Evolutionary conservation across 2,888 invertebrate species (phyloP).

Genomic region (Dolichopus griseipennis): DNA sequence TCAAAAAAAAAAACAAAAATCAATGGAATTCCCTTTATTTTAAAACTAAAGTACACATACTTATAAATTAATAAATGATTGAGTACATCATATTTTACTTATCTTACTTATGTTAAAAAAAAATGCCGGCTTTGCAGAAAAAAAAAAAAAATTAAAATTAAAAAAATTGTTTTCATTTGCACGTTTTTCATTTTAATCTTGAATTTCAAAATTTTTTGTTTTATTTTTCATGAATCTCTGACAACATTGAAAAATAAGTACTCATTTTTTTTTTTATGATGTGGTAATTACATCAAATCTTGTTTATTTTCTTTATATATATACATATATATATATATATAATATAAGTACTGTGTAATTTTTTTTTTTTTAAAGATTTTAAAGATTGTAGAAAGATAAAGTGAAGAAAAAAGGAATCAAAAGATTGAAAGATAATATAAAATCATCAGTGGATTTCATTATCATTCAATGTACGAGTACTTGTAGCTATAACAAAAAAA

Average conservation of each 20-base stretch:
- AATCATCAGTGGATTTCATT: background rate
- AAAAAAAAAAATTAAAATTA: too few species aligned
- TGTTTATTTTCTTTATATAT: background rate
- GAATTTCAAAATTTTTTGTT: background rate
- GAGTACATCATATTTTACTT: too few species aligned
- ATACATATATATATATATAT: too few species aligned
- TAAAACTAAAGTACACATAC: too few species aligned
- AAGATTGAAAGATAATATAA: constrained; percentile 1
- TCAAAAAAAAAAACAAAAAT: too few species aligned
- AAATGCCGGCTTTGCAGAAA: background rate
- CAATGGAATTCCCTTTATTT: too few species aligned
- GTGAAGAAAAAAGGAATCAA: too few species aligned
- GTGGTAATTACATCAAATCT: background rate
- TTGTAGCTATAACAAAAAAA: too few species aligned
- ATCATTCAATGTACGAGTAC: background rate
- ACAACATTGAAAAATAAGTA: too few species aligned
- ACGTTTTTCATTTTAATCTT: background rate
- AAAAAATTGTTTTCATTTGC: background rate
- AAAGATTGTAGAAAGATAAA: too few species aligned
- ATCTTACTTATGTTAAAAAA: background rate
- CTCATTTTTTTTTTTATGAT: background rate
- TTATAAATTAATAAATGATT: background rate
- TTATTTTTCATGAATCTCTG: background rate
- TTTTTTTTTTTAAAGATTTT: too few species aligned
- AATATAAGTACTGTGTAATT: too few species aligned